phyloP scores from a whole-genome alignment of 2,797 vertebrate genomes.

The Spinus olivaceus region DNA sequence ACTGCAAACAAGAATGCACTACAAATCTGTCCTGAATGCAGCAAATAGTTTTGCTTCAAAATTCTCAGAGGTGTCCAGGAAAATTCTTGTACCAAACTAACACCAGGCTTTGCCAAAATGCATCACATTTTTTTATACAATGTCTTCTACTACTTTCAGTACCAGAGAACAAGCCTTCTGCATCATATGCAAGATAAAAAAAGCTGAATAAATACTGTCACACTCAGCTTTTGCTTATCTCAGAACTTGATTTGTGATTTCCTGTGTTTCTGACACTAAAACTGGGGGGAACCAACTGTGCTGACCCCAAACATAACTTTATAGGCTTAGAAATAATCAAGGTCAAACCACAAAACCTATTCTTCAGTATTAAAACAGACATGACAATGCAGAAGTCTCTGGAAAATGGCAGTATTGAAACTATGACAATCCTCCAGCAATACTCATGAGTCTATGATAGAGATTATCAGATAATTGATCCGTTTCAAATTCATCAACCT shows the following conservation, averaged over 20 bases:
- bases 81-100: conserved; percentile 2
- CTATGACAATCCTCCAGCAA: not conserved
- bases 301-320: not conserved
- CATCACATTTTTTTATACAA: not conserved
- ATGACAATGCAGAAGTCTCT: not conserved
- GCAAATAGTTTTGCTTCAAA: not conserved
- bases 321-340: not conserved
- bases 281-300: not conserved
- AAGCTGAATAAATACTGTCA: not conserved
- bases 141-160: not conserved
- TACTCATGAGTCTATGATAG: not conserved
- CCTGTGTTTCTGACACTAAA: not conserved
- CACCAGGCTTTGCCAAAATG: not conserved
- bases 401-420: not conserved
- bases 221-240: not conserved
- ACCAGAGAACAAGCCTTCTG: not conserved
- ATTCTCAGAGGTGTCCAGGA: not conserved
- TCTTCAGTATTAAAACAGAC: not conserved
- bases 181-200: not conserved
- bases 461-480: conserved; percentile 64
- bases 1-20: not conserved
- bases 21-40: not conserved
- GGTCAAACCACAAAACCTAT: not conserved
- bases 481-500: conserved; percentile 61
- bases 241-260: not conserved